Base-by-base conservation (phyloP, 2,113 vertebrate species). In the Egretta garzetta region DNA sequence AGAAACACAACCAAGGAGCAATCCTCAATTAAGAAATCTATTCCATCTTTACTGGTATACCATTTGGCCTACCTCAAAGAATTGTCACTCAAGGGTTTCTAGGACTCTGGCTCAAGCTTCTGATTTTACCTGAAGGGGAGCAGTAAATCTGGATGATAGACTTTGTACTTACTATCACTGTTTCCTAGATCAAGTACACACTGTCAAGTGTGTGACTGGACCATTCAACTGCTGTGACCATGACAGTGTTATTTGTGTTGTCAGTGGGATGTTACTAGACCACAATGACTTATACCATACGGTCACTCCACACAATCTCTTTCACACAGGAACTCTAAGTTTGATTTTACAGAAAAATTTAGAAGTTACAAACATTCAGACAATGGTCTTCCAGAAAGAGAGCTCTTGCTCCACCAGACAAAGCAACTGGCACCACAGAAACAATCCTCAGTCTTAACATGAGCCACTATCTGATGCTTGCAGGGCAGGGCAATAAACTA, bases 371-470 rank as follows among this genome's bases (percentile, higher is more conserved):
- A 56, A 15, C 39, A 37, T 8, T 22, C n/a, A 17, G 15, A 45
- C 35, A 80, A 80, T 7, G 4, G 17, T 8, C 67, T 73, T 28
- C 41, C 62, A 74, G 45, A 55, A 55, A 66, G 27, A 13, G 8
- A 90, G 73, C 26, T 68, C 72, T 16, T 91, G 26, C 23, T 68
- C 32, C 55, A 39, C 14, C 45, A 50, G 13, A 59, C 11, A 45
- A 43, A 27, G 23, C 47, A 73, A 7, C 22, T 15, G 35, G 28
- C 30, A 67, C 4, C 59, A 70, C 35, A 75, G 60, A 37, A 81
- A 60, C 16, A 33, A 35, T 7, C 49, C 17, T 14, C 13, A 26
- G 15, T 2, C n/a, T 41, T 2, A 21, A 17, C 33, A 66, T 0
- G 0, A 83, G 39, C 17, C 58, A 15, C 23, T 30, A 14, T 2